Base-by-base conservation (phyloP, 2,888 invertebrate genomes). In the Teleogryllus oceanicus region DNA sequence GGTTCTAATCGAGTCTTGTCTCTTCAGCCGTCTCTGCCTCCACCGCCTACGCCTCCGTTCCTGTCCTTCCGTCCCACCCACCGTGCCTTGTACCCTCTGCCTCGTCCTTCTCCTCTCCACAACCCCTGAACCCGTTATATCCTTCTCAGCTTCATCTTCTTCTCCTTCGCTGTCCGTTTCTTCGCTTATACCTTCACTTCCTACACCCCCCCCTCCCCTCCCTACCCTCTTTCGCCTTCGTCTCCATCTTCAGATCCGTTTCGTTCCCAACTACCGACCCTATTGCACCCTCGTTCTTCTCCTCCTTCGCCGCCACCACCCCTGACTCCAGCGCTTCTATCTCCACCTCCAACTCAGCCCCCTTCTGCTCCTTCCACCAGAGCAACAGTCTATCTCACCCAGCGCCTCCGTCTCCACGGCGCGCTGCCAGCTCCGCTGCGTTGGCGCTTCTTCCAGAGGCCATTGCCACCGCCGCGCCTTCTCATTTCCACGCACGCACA, bases 171-270 rank as follows among this genome's bases (percentile, higher is more conserved):
- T 24, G 49, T 80, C 80, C 74, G 50, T 75, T 51, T 79, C 80
- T 76, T 75, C 75, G 75, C 79, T 75, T 75, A 51, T 51, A 75
- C 80, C 80, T 76, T 75, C 76, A 76, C 79, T 80, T 50, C 11
- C 79, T 80, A 79, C 80, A 50, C 75, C 37, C 80, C 75, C 75
- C 37, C 37, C 24, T 75, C 50, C n/a, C 75, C 75, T 1, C 50
- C 37, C 20, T 20, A 50, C 10, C 62, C 4, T 74, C 74, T 13
- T 49, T 78, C n/a, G 20, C 21, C 18, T 75, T 21, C 49, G 78
- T 62, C 77, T 49, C 77, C 24, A 83, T 82, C 75, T 80, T 82
- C 21, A 80, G 81, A 77, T 80, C 49, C 82, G 11, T 78, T 82
- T 12, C 76, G 79, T 20, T 49, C 49, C 74, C 76, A 21, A 18